Evolutionary conservation across 2,113 vertebrate genomes (phyloP).

Genomic region (Paradoxurus hermaphroditus): DNA sequence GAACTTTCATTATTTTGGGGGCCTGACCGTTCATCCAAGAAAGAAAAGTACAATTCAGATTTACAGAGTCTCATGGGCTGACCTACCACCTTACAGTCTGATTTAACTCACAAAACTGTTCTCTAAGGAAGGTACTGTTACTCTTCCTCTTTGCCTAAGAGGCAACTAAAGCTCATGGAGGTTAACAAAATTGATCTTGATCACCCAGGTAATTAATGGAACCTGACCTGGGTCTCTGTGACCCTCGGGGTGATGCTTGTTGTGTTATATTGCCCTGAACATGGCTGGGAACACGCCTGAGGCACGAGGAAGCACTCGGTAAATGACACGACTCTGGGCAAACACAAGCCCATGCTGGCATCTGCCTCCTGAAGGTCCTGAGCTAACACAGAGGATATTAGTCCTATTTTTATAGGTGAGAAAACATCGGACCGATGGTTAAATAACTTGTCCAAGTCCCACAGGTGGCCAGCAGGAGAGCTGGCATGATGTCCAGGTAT

Average conservation of each 20-base stretch:
- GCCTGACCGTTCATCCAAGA: background rate
- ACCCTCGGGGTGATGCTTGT: background rate
- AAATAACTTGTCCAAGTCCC: background rate
- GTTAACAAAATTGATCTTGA: background rate
- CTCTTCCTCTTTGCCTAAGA: background rate
- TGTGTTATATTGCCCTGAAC: background rate
- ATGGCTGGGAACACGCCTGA: too few relatives aligned
- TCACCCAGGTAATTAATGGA: background rate
- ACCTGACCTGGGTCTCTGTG: background rate
- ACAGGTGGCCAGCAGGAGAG: background rate
- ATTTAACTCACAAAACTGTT: background rate
- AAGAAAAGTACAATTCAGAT: background rate
- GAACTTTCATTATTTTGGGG: background rate
- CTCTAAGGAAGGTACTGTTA: background rate
- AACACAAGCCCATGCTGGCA: background rate
- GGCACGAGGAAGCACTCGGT: background rate
- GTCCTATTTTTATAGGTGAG: background rate
- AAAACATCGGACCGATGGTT: background rate
- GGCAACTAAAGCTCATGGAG: background rate
- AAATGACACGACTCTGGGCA: background rate
- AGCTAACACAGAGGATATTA: background rate
- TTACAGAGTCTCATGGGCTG: fast-evolving
- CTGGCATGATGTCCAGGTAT: background rate
- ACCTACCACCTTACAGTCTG: background rate
- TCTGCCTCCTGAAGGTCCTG: background rate